phyloP scores from a whole-genome alignment of 2,888 invertebrate genomes.

The Acronicta leporina region DNA sequence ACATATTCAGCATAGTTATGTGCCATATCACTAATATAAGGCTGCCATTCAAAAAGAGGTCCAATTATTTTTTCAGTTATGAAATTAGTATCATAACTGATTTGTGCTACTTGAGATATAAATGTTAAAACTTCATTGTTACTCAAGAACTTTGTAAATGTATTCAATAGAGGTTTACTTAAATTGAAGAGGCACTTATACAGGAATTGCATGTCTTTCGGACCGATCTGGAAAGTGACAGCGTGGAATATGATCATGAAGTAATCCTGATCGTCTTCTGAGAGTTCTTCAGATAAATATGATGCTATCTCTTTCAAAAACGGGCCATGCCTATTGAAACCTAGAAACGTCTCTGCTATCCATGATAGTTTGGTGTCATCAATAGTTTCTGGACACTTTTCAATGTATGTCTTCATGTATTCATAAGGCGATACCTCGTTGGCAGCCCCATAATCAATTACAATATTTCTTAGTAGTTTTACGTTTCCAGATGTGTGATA shows the following conservation, averaged over 20 bases:
- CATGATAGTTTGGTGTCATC: constrained; percentile 78
- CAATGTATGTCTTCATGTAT: constrained; percentile 78
- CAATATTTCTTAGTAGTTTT: constrained; percentile 75
- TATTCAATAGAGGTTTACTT: constrained; percentile 73
- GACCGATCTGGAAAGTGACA: constrained; percentile 73
- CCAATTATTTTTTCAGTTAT: constrained; percentile 84
- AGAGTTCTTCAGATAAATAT: constrained; percentile 70
- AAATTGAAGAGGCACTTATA: constrained; percentile 83
- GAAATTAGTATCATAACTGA: constrained; percentile 84
- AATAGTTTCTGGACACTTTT: constrained; percentile 74
- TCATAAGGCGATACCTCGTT: constrained; percentile 75
- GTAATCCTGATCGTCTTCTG: constrained; percentile 74
- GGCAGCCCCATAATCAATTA: constrained; percentile 69
- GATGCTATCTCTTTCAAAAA: constrained; percentile 71
- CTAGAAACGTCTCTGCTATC: constrained; percentile 79
- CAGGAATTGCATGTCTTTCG: constrained; percentile 69
- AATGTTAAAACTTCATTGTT: constrained; percentile 81
- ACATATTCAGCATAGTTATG: constrained; percentile 75
- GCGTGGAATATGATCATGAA: constrained; percentile 77
- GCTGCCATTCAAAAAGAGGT: constrained; percentile 85
- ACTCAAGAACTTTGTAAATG: constrained; percentile 79
- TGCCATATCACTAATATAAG: constrained; percentile 80
- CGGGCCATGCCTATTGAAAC: constrained; percentile 72
- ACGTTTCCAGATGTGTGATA: constrained; percentile 80
- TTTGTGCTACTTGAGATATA: constrained; percentile 82